Evolutionary conservation across 1,140 invertebrate genomes (phyloP), one percentile per base, ranked within the genome.

Genomic region (Cotesia chilonis): DNA sequence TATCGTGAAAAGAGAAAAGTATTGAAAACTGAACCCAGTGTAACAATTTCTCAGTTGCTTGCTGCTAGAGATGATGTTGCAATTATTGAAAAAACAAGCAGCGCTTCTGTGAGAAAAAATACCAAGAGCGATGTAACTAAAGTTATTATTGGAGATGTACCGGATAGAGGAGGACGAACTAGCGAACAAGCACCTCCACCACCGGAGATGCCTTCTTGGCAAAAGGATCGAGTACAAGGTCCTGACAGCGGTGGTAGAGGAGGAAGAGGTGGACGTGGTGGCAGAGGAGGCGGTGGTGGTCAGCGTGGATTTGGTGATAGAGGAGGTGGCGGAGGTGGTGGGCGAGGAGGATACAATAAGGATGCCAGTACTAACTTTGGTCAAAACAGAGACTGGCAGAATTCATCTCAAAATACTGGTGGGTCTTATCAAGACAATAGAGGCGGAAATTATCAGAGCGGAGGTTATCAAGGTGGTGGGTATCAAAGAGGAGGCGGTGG

Each of bases 171-270:
- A 64, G 97, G 97, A 3, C 86, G 96, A 74, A 92, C 96, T 1
- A 91, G 91, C 79, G 96, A 98, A 81, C 92, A 95, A 79, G 93
- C 95, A 74, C 91, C 95, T 4, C 97, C 97, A 1, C 95, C 96
- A 4, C 95, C 95, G 9, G 97, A 98, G 88, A 98, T 98, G 95
- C 96, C 97, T 7, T 92, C 94, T 1, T 98, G 96, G 94, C 91
- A 94, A 79, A 93, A 95, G 76, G 85, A 91, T 73, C 79, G 84
- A 74, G 80, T 79, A 4, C 77, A 75, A 61, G 81, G 73, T 73
- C 76, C 77, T 41, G 70, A 72, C 5, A 38, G 68, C 55, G 67
- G 81, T 7, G 78, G 83, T n/a, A 70, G 77, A n/a, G 68, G 81
- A 20, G 75, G 83, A 9, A 75, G 77, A 10, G 75, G 78, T 38